Base-by-base conservation (phyloP, 2,113 vertebrate species). In the Climacteris rufus region DNA sequence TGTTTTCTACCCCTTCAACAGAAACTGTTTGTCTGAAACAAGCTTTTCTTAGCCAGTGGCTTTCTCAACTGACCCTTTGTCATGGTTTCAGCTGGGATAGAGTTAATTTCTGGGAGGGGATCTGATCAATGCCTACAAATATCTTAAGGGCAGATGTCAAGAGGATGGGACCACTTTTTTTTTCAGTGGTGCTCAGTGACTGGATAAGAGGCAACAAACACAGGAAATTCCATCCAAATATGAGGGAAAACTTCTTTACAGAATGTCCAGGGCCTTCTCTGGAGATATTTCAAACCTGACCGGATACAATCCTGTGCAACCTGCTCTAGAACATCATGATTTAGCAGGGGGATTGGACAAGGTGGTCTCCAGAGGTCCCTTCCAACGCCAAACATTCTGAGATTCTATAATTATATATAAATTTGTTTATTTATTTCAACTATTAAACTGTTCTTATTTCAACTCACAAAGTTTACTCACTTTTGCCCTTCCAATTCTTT, bases 381-480 rank as follows among this genome's bases (percentile, higher is more conserved):
- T 61, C 16, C 8, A 61, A 35, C 2, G 11, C 5, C 16, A 68
- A 8, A 30, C 15, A 47, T 18, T 47, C 16, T 4, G 3, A 45
- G 39, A 60, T 33, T 30, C 28, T 42, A 2, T 52, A 33, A 52
- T 33, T 24, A 30, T n/a, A 24, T 60, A 10, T 10, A 27, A 17
- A 50, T 28, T 33, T 37, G 11, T 59, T 42, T 16, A 8, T 37
- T 35, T 37, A 24, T 40, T 44, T 39, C 33, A 37, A 19, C 39
- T 50, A 15, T 23, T 57, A 30, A 39, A 30, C 24, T n/a, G 4
- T 15, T 47, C 10, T 39, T 44, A 15, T 56, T 70, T 60, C 7
- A 54, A 17, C 2, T 2, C 10, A 44, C 0, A 0, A 31, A n/a
- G 4, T 45, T 87, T 53, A 47, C 12, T n/a, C 14, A 23, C 5